A percentile compares a stretch with the other conserved stretches of the same genome.
phyloP scores from a whole-genome alignment of 1,140 invertebrate species.

The Drosophila orosa region DNA sequence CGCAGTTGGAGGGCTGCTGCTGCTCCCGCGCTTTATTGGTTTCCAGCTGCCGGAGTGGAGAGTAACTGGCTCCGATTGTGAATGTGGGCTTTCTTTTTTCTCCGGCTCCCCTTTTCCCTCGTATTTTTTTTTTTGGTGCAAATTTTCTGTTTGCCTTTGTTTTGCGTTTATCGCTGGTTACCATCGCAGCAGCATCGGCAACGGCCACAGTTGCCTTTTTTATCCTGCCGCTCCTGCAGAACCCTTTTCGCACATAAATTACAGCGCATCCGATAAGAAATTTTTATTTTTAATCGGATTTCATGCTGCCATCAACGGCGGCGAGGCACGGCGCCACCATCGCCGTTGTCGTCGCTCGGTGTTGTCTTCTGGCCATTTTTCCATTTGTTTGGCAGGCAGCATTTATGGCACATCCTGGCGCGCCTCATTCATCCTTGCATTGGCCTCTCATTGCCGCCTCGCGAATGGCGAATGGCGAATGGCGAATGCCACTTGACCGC shows the following conservation, averaged over 20 bases:
- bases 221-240: slow-evolving; percentile 53
- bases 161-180: slow-evolving; percentile 80
- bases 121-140: slow-evolving; percentile 49
- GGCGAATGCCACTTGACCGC: slow-evolving; percentile 68
- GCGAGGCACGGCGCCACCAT: slow-evolving; percentile 22
- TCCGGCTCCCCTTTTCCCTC: slow-evolving; percentile 5
- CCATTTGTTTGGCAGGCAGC: slow-evolving; percentile 69
- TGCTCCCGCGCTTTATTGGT: slow-evolving; percentile 73
- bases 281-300: slow-evolving; percentile 84
- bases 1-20: slow-evolving; percentile 18
- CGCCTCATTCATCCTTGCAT: slow-evolving; percentile 58
- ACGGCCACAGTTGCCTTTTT: slow-evolving; percentile 70
- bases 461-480: slow-evolving; percentile 12
- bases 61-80: slow-evolving; percentile 49
- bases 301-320: slow-evolving; percentile 78
- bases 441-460: slow-evolving; percentile 49
- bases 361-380: slow-evolving; percentile 57
- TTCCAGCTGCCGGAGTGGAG: slow-evolving; percentile 38
- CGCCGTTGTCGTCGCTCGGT: slow-evolving; percentile 42
- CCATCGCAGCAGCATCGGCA: slow-evolving; percentile 64
- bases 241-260: slow-evolving; percentile 84
- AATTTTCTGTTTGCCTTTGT: slow-evolving; percentile 78
- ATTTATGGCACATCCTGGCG: slow-evolving; percentile 77
- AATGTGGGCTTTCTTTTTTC: slow-evolving; percentile 40
- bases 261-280: slow-evolving; percentile 83